Base-by-base conservation (phyloP, 2,888 invertebrate genomes). In the Deladenus siricidicola region DNA sequence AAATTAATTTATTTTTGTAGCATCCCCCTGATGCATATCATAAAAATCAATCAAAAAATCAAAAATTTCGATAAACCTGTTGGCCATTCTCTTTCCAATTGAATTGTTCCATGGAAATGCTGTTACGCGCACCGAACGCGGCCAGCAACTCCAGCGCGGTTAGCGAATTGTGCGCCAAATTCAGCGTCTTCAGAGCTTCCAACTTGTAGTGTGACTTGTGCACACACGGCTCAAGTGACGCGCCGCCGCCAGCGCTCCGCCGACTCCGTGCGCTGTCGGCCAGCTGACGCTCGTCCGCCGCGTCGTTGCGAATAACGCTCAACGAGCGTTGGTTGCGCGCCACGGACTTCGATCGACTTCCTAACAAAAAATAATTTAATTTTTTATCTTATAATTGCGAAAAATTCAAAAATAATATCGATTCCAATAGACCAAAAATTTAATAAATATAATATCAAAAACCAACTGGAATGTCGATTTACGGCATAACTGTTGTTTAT, bases 101-200 rank as follows among this genome's bases (percentile, higher is more conserved):
- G 34, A 58, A 58, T 6, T 43, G 58, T 28, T 57, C 49, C 50
- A 48, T 28, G 29, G 34, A 39, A 34, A 39, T 49, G 28, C 17
- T 39, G 43, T 1, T 51, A 24, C 39, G 23, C 26, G 28, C 50
- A 2, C 58, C 58, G 23, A 66, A 51, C 17, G 66, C 55, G 3
- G 69, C 53, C 48, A 66, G 58, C 17, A 66, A 34, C n/a, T 66
- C 66, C 26, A 66, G 28, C 23, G 34, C 28, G 30, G 42, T 24
- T 42, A 66, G 47, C 39, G 48, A 39, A 50, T 67, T 67, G 45
- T 67, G 34, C 4, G 90, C 87, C 56, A 96, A 80, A 62, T 92
- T 84, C 67, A 92, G 81, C 0, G 89, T 89, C 60, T 89, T 84
- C 45, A 91, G 82, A 67, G 86, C 87, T 74, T 89, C 88, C 42